Evolutionary conservation across 2,113 vertebrate genomes (phyloP), one percentile per base, ranked within the genome.

Genomic region (Macquaria australasica): DNA sequence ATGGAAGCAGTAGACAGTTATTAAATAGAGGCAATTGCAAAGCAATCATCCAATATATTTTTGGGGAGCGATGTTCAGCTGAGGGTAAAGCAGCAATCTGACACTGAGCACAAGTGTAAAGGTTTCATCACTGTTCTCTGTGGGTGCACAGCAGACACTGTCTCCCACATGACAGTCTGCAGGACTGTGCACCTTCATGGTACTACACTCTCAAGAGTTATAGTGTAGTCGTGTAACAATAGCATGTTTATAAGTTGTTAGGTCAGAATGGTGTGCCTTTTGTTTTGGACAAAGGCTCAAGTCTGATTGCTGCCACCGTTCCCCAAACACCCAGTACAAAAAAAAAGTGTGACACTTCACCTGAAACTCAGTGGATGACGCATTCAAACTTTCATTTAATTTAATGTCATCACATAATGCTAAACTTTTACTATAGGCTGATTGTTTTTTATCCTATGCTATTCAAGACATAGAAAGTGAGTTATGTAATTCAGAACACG

Each of bases 1-100:
- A 95, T 94, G 91, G 73, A 89, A 83, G 59, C 69, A 88, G 66
- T 82, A 83, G 69, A 87, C 59, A 80, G 83, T 66, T 82, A 84
- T 88, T 93, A 92, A 94, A 94, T 91, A 87, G 83, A 93, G 77
- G 88, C 89, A 88, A 95, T 95, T 94, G 94, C 94, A 92, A 93
- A 84, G 94, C 95, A 95, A 95, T 95, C 92, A 92, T 91, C 77
- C 77, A 58, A 83, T 43, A 75, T 62, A 67, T 76, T 79, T 92
- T 88, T 72, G 82, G 85, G 89, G 85, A 89, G 63, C 79, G 59
- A 80, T 16, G 67, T 84, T 83, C 55, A 82, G 55, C 50, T 12
- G 80, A 82, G 59, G 59, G 41, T 74, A 63, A 89, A 64, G 63
- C 73, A 77, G 81, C 73, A 80, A 84, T 63, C 67, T 3, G 50